Conservation (phyloP, 64 coral and sea anemone genomes). For the Montipora capricornis region DNA sequence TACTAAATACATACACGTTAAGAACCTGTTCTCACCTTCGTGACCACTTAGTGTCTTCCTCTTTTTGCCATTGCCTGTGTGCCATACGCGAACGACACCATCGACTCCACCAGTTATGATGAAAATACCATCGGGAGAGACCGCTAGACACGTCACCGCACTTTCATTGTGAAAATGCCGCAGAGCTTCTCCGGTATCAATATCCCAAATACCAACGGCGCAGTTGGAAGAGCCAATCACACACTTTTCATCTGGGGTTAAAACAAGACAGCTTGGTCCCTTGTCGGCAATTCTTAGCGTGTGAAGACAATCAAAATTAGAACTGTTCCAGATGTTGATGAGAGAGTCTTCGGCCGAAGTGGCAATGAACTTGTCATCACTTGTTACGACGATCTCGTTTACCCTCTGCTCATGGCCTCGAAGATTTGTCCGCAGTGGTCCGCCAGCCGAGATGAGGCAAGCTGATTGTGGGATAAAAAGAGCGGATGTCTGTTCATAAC, state of each 20-base stretch:
- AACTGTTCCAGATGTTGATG: constrained; percentile 86
- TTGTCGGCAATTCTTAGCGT: constrained; percentile 74
- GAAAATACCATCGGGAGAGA: constrained; percentile 35
- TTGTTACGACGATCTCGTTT: constrained; percentile 70
- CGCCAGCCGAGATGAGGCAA: constrained; percentile 86
- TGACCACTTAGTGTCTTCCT: constrained; percentile 57
- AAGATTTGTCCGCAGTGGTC: constrained; percentile 87
- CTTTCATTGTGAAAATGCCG: constrained; percentile 60
- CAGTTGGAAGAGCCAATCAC: constrained; percentile 61
- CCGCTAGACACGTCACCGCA: constrained; percentile 65
- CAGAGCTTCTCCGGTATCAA: constrained; percentile 87
- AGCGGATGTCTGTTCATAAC: constrained; percentile 53
- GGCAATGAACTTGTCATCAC: constrained; percentile 80
- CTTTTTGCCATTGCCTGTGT: constrained; percentile 1
- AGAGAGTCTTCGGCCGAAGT: constrained; percentile 84
- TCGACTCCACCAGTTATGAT: constrained; percentile 70
- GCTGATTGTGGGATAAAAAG: constrained; percentile 74
- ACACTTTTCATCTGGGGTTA: constrained; percentile 67
- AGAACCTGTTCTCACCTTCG: constrained; percentile 42
- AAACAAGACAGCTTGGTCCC: constrained; percentile 53
- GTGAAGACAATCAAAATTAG: constrained; percentile 84
- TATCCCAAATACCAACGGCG: constrained; percentile 71
- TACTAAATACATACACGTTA: background rate
- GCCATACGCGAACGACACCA: constrained; percentile 56
- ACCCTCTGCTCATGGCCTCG: constrained; percentile 83